Percentiles rank a stretch among this genome's conserved stretches.
Conservation (phyloP, 2,888 invertebrate genomes). For the Rhyacophila evoluta region DNA sequence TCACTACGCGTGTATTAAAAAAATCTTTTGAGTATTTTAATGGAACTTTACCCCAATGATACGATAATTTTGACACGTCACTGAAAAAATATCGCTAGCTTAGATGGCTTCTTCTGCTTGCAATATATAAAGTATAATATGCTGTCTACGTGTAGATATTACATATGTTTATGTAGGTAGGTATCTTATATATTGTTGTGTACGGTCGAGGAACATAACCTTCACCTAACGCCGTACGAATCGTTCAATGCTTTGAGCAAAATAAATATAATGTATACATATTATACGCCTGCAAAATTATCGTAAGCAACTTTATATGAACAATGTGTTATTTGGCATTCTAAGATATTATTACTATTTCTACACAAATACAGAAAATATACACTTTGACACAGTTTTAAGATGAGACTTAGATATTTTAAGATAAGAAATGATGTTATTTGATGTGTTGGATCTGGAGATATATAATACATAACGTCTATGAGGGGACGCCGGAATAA, state of each 20-base stretch:
- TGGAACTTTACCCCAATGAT: neutral
- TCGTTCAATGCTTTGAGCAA: neutral
- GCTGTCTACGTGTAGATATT: neutral
- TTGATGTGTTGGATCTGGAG: too few relatives aligned
- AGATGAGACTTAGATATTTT: too few relatives aligned
- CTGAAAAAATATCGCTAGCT: neutral
- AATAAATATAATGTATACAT: neutral
- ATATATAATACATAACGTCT: too few relatives aligned
- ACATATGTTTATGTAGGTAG: neutral
- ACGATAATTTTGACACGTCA: neutral
- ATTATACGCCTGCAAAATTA: neutral
- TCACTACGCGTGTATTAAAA: neutral
- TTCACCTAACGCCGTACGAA: slow-evolving; percentile 8
- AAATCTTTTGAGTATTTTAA: neutral
- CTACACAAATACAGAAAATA: too few relatives aligned
- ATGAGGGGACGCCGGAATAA: too few relatives aligned
- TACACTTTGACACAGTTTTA: too few relatives aligned
- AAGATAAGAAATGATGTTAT: too few relatives aligned
- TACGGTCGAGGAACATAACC: neutral
- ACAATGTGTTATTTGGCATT: too few relatives aligned
- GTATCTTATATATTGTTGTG: neutral
- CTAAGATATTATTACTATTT: too few relatives aligned
- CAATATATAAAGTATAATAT: neutral
- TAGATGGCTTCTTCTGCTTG: slow-evolving; percentile 1
- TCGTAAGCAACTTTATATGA: too few relatives aligned